Percentiles rank a stretch among this genome's conserved stretches.
Evolutionary conservation across 2,797 vertebrate species (phyloP).

Genomic region (Gadopsis marmoratus): DNA sequence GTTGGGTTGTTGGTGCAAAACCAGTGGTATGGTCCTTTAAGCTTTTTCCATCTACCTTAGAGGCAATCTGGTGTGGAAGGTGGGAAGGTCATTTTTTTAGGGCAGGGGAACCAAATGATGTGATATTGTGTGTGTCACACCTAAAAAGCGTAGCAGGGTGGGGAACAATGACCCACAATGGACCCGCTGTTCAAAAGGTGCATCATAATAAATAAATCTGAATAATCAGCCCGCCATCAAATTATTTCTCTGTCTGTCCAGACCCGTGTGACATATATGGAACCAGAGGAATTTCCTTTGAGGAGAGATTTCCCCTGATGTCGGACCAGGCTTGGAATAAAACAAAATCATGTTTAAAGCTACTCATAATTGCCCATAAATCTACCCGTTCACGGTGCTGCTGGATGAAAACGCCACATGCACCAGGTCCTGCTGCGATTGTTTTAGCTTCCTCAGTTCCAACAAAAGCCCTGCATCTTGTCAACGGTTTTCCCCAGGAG

Average conservation of each 20-base stretch:
- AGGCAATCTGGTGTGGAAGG: background rate
- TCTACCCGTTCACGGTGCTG: conserved; percentile 4
- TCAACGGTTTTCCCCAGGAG: conserved; percentile 75
- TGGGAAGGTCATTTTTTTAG: background rate
- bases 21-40: background rate
- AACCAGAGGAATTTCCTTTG: conserved; percentile 20
- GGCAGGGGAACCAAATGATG: background rate
- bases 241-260: background rate
- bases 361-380: conserved; percentile 60
- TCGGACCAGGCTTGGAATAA: conserved; percentile 27
- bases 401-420: conserved; percentile 26
- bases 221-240: conserved; percentile 19
- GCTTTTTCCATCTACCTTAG: background rate
- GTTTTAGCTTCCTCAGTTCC: conserved; percentile 33
- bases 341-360: conserved; percentile 64
- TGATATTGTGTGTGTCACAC: background rate
- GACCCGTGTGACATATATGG: conserved; percentile 14
- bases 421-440: conserved; percentile 28
- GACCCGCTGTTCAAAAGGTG: conserved; percentile 1
- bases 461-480: conserved; percentile 55
- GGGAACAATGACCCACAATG: background rate
- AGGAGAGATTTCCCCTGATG: conserved; percentile 52
- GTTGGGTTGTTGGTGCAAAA: conserved; percentile 1
- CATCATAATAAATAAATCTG: conserved; percentile 23
- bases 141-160: background rate